Evolutionary conservation across 2,797 vertebrate species (phyloP), one percentile per base, ranked within the genome.

Genomic region (Fistularia commersonii): DNA sequence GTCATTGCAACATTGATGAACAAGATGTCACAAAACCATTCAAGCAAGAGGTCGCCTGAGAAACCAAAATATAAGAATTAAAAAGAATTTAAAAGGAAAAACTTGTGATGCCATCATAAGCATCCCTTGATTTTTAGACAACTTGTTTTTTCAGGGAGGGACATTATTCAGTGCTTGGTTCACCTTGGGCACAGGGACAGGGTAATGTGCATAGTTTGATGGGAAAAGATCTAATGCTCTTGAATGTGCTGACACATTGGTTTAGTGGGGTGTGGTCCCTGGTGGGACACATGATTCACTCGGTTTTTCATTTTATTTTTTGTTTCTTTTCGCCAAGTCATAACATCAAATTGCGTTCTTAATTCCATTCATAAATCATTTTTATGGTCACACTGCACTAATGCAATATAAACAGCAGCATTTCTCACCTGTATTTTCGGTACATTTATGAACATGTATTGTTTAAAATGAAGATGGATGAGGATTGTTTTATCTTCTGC

Each of bases 211-310:
- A 41, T 41, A 7, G 9, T 13, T 6, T 49, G 41, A 42, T 45
- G 8, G 51, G 56, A 41, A 45, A 56, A 48, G 57, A 62, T 72
- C 64, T 45, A 14, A 5, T 53, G 66, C 43, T 66, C 47, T 54
- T 64, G 56, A 83, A 79, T 72, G 56, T 85, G 82, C 80, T 82
- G 77, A 85, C 70, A 69, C 53, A 65, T 53, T 66, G 53, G 57
- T 74, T 69, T 62, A 78, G 54, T 51, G 54, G 77, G 84, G 80
- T 71, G 84, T 75, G 80, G 81, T 79, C 72, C 64, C 66, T 52
- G 46, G 64, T 69, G 72, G 42, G 69, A 55, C 70, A 68, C 51
- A 47, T 32, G 50, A 64, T 23, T 39, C 23, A 32, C 59, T 70
- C 52, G 49, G 60, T 69, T 69, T 48, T 61, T 50, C 39, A 40